Evolutionary conservation across 2,113 vertebrate species (phyloP).

Genomic region (Crocuta crocuta): DNA sequence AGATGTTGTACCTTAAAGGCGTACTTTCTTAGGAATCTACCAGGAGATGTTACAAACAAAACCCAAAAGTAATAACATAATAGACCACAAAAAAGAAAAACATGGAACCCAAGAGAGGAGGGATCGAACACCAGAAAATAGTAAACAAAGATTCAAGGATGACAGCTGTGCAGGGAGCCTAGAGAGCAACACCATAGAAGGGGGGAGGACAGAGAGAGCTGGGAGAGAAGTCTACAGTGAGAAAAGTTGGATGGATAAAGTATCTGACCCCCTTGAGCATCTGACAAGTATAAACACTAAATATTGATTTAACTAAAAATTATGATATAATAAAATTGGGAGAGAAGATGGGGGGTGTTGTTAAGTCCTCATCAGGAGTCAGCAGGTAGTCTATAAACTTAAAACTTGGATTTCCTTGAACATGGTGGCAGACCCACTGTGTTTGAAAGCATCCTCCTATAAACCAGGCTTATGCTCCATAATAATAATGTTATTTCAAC

Average conservation of each 20-base stretch:
- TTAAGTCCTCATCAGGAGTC: neutral
- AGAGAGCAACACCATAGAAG: neutral
- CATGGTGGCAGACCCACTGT: neutral
- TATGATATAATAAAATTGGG: neutral
- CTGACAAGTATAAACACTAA: neutral
- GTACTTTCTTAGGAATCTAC: neutral
- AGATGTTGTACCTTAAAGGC: neutral
- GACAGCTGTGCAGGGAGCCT: neutral
- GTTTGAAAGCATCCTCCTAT: neutral
- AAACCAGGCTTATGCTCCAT: neutral
- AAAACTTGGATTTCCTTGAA: neutral
- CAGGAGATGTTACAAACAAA: neutral
- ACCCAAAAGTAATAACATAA: neutral
- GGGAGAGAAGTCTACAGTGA: neutral
- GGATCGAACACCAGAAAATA: neutral
- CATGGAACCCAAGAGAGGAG: neutral
- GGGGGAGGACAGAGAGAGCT: neutral
- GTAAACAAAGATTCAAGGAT: neutral
- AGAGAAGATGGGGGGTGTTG: neutral
- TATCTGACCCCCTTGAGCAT: neutral
- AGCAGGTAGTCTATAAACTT: neutral
- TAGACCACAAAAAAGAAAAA: neutral
- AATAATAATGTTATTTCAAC: neutral
- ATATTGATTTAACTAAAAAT: neutral
- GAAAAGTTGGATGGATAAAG: neutral